Percentiles rank a stretch among this genome's conserved stretches.
Conservation (phyloP, 2,113 vertebrate genomes). For the Girardinichthys multiradiatus region DNA sequence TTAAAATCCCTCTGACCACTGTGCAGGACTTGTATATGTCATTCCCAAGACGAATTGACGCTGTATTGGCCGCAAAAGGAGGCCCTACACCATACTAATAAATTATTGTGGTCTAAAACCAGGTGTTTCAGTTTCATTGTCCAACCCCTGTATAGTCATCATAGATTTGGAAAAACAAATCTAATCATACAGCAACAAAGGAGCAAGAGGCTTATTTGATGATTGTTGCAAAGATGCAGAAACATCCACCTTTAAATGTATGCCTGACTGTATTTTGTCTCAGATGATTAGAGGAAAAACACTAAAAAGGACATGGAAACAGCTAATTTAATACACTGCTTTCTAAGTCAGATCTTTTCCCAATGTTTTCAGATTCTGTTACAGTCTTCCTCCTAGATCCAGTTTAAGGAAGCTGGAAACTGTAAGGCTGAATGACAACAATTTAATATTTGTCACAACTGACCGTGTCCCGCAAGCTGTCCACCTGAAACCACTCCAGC, state of each 20-base stretch:
- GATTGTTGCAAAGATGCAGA: not conserved
- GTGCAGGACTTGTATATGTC: no score
- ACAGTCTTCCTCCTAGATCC: slow-evolving; percentile 15
- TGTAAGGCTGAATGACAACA: slow-evolving; percentile 41
- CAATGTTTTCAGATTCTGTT: not conserved
- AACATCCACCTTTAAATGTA: slow-evolving; percentile 7
- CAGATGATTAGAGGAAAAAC: slow-evolving; percentile 11
- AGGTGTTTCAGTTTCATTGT: no score
- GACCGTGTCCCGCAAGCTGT: slow-evolving; percentile 93
- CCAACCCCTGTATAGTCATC: no score
- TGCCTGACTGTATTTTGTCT: not conserved
- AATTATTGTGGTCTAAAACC: no score
- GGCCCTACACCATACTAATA: no score
- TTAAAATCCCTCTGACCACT: no score
- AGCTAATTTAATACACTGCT: not conserved
- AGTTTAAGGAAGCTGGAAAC: slow-evolving; percentile 37
- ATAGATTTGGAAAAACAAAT: no score
- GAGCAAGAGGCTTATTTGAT: slow-evolving; percentile 14
- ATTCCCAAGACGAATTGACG: no score
- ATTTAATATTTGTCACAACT: slow-evolving; percentile 23
- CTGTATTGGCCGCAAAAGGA: no score
- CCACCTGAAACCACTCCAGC: slow-evolving; percentile 94
- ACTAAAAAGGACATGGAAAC: not conserved
- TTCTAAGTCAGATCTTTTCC: slow-evolving; percentile 10
- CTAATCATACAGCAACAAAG: no score